Evolutionary conservation across 1,140 invertebrate genomes (phyloP).

Genomic region (Drosophila santomea): DNA sequence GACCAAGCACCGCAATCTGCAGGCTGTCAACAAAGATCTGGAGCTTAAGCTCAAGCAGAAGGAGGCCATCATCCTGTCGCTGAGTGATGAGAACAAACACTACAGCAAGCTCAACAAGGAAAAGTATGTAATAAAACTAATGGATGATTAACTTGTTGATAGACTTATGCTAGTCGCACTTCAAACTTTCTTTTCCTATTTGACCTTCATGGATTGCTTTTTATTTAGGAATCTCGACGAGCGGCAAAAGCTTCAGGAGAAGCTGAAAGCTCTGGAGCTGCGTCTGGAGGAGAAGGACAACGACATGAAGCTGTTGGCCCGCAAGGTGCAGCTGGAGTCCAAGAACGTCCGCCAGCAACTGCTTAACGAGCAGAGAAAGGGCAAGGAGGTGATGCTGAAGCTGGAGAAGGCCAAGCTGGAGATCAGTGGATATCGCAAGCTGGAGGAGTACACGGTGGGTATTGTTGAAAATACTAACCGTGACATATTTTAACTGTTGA

Average conservation of each 20-base stretch:
- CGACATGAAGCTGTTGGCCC: slow-evolving; percentile 88
- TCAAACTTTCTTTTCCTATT: too few species aligned
- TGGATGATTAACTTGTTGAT: too few species aligned
- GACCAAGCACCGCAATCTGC: slow-evolving; percentile 88
- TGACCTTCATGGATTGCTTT: too few species aligned
- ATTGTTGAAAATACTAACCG: not conserved
- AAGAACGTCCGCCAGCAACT: slow-evolving; percentile 90
- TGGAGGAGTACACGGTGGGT: slow-evolving; percentile 76
- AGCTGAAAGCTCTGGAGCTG: slow-evolving; percentile 87
- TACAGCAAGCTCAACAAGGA: slow-evolving; percentile 89
- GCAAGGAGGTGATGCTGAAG: slow-evolving; percentile 89
- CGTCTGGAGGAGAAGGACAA: slow-evolving; percentile 89
- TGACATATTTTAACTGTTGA: not conserved
- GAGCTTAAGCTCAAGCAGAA: slow-evolving; percentile 88
- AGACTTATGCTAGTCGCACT: too few species aligned
- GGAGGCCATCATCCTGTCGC: slow-evolving; percentile 87
- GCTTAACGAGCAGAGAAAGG: slow-evolving; percentile 88
- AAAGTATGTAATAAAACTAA: slow-evolving; percentile 82
- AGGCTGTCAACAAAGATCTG: slow-evolving; percentile 87
- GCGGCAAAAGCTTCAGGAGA: slow-evolving; percentile 89
- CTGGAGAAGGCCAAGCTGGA: slow-evolving; percentile 87
- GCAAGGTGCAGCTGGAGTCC: slow-evolving; percentile 88
- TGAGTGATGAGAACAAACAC: slow-evolving; percentile 89
- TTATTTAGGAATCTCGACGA: slow-evolving; percentile 88
- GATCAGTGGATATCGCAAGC: slow-evolving; percentile 74